phyloP scores from a whole-genome alignment of 1,140 invertebrate genomes.

The Drosophila truncata region DNA sequence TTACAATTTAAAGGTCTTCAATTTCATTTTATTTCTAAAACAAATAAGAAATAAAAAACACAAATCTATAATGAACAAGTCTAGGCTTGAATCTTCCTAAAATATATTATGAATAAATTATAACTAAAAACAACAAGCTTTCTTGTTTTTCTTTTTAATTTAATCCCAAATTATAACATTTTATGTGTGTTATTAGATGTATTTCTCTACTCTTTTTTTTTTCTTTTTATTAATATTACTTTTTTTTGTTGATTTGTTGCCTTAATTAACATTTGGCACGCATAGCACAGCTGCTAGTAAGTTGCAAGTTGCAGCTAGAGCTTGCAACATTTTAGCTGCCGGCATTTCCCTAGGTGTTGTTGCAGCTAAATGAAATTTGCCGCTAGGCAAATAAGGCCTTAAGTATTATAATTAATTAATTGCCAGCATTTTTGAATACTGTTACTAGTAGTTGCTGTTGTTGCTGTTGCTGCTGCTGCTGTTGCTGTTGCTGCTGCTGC shows the following conservation, averaged over 20 bases:
- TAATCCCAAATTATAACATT: neutral
- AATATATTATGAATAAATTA: neutral
- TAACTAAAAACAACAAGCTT: neutral
- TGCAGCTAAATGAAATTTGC: conserved; percentile 75
- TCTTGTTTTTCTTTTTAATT: neutral
- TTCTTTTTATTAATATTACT: neutral
- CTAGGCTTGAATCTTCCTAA: neutral
- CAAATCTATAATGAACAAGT: no score
- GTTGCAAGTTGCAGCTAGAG: neutral
- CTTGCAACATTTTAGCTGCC: conserved; percentile 21
- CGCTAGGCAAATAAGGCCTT: conserved; percentile 52
- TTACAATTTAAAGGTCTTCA: no score
- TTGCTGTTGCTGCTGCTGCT: neutral
- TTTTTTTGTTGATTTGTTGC: conserved; percentile 18
- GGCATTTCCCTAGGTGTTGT: conserved; percentile 61
- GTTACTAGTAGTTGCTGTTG: neutral
- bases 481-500: neutral
- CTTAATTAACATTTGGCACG: conserved; percentile 42
- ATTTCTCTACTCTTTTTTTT: neutral
- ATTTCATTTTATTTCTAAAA: no score
- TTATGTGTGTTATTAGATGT: neutral
- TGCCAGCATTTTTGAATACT: conserved; percentile 32
- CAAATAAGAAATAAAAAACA: no score
- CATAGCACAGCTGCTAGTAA: conserved; percentile 8
- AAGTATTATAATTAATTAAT: conserved; percentile 42